phyloP scores from a whole-genome alignment of 2,888 invertebrate species.

The Malachius bipustulatus region DNA sequence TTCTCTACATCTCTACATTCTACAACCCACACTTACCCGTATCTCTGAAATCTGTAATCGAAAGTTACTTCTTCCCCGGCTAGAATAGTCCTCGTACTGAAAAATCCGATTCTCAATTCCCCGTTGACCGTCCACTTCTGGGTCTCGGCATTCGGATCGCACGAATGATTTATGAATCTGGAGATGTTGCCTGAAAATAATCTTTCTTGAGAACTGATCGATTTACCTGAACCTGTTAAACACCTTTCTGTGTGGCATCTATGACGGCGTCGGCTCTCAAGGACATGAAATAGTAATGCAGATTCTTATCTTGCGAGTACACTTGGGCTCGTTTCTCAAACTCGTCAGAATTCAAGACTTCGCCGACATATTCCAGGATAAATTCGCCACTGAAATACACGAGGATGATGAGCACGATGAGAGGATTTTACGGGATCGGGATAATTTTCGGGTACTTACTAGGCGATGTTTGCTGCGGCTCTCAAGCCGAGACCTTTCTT shows the following conservation, averaged over 20 bases:
- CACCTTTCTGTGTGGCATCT: constrained; percentile 84
- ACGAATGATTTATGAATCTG: constrained; percentile 97
- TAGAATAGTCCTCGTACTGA: constrained; percentile 70
- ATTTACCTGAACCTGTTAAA: neutral
- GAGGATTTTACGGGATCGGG: too few relatives aligned
- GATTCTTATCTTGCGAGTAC: constrained; percentile 80
- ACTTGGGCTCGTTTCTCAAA: constrained; percentile 79
- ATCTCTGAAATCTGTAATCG: constrained; percentile 95
- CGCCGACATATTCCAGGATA: constrained; percentile 97
- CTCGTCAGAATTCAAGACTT: constrained; percentile 83
- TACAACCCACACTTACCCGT: constrained; percentile 54
- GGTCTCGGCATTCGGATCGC: constrained; percentile 96
- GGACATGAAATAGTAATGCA: constrained; percentile 97
- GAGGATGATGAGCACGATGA: too few relatives aligned
- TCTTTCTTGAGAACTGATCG: neutral
- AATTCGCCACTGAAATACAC: constrained; percentile 66
- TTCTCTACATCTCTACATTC: neutral
- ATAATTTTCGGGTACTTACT: too few relatives aligned
- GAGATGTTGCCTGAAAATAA: constrained; percentile 78
- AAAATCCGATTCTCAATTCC: constrained; percentile 92
- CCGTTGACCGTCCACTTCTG: constrained; percentile 96
- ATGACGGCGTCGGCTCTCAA: constrained; percentile 86
- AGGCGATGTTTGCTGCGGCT: constrained; percentile 56
- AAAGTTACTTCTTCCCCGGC: constrained; percentile 95
- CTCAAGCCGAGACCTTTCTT: constrained; percentile 93